Percentiles rank a stretch among this genome's conserved stretches.
These are phyloP conservation scores for Rotaria magnacalcarata DNA, from an alignment of 2,888 invertebrate species.

Conservation along the genomic window DNA sequence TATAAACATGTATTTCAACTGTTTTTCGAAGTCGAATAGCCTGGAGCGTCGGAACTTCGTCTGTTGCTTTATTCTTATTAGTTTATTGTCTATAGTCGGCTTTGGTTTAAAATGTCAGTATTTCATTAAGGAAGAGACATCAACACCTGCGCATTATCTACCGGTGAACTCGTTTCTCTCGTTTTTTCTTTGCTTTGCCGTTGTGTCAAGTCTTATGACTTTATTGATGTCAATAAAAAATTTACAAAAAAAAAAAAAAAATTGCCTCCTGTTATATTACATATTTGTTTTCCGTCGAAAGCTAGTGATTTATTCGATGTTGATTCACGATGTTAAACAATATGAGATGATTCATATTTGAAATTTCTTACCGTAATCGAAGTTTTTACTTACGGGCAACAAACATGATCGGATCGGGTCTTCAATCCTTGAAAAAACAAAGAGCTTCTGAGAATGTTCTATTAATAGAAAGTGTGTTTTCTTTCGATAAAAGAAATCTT, in stretches of 20 bases:
- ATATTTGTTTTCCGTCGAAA: too few species aligned
- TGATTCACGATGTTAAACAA: too few species aligned
- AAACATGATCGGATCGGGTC: too few species aligned
- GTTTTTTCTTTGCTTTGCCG: background rate
- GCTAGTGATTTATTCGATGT: too few species aligned
- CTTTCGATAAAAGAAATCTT: too few species aligned
- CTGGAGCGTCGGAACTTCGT: background rate
- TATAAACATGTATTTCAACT: background rate
- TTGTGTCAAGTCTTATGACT: background rate
- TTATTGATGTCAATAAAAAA: background rate
- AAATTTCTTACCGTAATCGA: too few species aligned
- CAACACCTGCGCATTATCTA: background rate
- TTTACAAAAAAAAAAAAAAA: background rate
- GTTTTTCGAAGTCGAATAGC: background rate
- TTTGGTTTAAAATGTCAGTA: background rate
- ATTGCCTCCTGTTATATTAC: too few species aligned
- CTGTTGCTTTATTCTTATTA: background rate
- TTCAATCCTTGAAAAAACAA: too few species aligned
- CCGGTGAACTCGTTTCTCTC: conserved; percentile 18
- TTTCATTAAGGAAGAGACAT: background rate
- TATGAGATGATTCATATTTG: too few species aligned
- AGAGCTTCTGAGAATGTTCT: too few species aligned
- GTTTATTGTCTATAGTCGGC: background rate
- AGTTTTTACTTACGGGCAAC: too few species aligned
- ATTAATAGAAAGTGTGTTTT: too few species aligned